Evolutionary conservation across 2,797 vertebrate genomes (phyloP).

Genomic region (Chrosomus eos): DNA sequence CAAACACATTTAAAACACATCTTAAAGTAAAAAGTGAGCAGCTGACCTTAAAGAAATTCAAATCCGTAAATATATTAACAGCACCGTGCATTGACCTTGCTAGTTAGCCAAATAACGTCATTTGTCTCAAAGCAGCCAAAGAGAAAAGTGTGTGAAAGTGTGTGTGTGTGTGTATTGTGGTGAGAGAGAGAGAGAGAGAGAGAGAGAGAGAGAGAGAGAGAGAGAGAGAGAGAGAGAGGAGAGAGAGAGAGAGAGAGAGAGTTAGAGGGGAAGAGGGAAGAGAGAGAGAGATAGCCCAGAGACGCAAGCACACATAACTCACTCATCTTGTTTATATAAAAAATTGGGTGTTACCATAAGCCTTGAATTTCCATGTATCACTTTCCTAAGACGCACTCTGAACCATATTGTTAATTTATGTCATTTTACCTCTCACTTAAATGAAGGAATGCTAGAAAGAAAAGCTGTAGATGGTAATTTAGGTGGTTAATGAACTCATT

Average conservation of each 20-base stretch:
- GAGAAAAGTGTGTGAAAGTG: background rate
- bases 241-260: too few relatives aligned
- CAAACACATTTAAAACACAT: background rate
- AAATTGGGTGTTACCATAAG: constrained; percentile 14
- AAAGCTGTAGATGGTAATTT: constrained; percentile 54
- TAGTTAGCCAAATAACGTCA: constrained; percentile 15
- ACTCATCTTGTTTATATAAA: constrained; percentile 23
- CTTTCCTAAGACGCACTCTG: constrained; percentile 1
- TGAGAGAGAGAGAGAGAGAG: too few relatives aligned
- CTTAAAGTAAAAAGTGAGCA: background rate
- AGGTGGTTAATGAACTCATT: constrained; percentile 60
- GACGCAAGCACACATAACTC: constrained; percentile 17
- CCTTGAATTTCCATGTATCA: constrained; percentile 16
- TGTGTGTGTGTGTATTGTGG: too few relatives aligned
- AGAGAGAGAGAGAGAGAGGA: too few relatives aligned
- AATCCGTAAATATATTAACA: background rate
- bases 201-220: too few relatives aligned
- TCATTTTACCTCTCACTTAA: constrained; percentile 30
- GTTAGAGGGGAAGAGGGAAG: too few relatives aligned
- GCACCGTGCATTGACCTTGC: constrained; percentile 1
- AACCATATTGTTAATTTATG: constrained; percentile 11
- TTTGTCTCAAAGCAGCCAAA: constrained; percentile 38
- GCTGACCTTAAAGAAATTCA: background rate
- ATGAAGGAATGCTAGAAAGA: constrained; percentile 40
- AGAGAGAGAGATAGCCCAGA: too few relatives aligned